These are phyloP conservation scores for Deroplatys truncata DNA, from an alignment of 2,888 invertebrate species.

Conservation along the genomic window DNA sequence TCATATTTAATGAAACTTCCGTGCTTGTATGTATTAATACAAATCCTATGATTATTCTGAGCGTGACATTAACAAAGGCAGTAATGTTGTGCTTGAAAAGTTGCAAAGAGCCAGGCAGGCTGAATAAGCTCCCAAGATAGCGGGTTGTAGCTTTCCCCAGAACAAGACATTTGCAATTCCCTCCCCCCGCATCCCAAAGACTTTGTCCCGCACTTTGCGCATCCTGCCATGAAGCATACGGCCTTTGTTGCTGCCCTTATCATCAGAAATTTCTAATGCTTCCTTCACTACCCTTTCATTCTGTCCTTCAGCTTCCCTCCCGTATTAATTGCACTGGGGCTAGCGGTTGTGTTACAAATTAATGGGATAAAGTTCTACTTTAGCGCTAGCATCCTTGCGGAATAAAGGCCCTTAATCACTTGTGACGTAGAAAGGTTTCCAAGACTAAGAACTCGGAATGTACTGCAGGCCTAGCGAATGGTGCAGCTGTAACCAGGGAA, in stretches of 20 bases:
- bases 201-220: background rate
- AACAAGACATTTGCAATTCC: background rate
- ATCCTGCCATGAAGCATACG: background rate
- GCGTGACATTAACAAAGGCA: background rate
- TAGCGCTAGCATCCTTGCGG: background rate
- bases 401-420: background rate
- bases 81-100: background rate
- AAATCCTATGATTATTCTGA: background rate
- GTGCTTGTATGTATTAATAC: background rate
- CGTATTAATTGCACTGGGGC: background rate
- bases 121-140: background rate
- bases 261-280: background rate
- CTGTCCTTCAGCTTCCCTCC: background rate
- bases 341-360: background rate
- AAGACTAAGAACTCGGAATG: background rate
- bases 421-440: background rate
- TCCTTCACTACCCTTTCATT: background rate
- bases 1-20: background rate
- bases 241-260: background rate
- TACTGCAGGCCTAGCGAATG: background rate
- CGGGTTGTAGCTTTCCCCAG: background rate
- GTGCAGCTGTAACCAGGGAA: background rate
- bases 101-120: background rate
- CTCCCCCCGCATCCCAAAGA: background rate
- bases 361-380: background rate